Conservation (phyloP, 2,888 invertebrate genomes). For the Eutolmus rufibarbis region DNA sequence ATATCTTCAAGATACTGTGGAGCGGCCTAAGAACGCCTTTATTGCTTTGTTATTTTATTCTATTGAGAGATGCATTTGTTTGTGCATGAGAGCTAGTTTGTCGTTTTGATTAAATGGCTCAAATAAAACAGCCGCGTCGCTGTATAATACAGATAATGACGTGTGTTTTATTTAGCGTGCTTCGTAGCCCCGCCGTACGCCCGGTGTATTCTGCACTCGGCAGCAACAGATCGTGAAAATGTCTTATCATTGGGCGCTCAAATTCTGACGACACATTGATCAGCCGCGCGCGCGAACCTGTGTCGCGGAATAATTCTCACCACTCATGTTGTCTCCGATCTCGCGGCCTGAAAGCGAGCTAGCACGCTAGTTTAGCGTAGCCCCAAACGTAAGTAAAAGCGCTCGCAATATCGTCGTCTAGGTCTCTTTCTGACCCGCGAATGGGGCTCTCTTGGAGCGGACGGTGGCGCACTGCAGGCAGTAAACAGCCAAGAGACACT, state of each 20-base stretch:
- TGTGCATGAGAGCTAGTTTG: neutral
- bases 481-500: constrained; percentile 3
- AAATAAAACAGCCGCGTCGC: constrained; percentile 13
- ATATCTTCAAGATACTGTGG: neutral
- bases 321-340: neutral
- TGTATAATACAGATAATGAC: constrained; percentile 1
- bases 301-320: neutral
- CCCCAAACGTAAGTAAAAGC: neutral
- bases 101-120: neutral
- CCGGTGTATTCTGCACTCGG: neutral
- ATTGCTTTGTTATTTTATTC: neutral
- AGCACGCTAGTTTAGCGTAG: neutral
- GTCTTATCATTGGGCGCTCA: constrained; percentile 18
- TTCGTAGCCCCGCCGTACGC: neutral
- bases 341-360: neutral
- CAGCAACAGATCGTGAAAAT: neutral
- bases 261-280: neutral
- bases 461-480: neutral
- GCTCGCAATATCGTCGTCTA: neutral
- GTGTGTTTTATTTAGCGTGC: constrained; percentile 32
- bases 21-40: neutral
- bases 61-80: neutral
- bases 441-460: neutral
- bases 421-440: neutral
- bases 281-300: neutral